phyloP scores from a whole-genome alignment of 2,888 invertebrate species.

The Bimastos eiseni region DNA sequence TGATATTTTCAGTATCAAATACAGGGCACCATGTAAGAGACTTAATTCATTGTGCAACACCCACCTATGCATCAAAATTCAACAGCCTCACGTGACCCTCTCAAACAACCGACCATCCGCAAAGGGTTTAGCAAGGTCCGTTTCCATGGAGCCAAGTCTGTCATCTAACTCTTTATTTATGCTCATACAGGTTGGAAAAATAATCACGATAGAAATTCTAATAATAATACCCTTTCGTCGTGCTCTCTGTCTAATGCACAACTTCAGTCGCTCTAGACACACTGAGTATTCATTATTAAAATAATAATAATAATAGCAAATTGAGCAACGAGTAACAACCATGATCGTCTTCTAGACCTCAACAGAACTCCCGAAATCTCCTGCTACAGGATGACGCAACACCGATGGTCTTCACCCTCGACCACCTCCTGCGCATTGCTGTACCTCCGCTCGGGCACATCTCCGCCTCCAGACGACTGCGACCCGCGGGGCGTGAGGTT shows the following conservation, averaged over 20 bases:
- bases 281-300: neutral
- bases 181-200: neutral
- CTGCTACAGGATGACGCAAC: neutral
- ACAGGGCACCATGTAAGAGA: neutral
- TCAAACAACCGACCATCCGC: neutral
- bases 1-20: neutral
- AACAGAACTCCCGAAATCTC: neutral
- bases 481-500: neutral
- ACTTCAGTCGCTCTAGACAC: neutral
- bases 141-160: neutral
- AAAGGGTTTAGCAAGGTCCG: neutral
- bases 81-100: neutral
- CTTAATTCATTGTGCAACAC: neutral
- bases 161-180: neutral
- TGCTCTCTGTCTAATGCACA: neutral
- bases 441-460: neutral
- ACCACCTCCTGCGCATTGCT: neutral
- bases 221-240: neutral
- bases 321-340: neutral
- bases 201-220: neutral
- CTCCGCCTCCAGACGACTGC: neutral
- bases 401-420: neutral
- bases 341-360: neutral
- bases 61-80: neutral
- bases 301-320: constrained; percentile 9